Evolutionary conservation across 2,888 invertebrate species (phyloP).

Genomic region (Ochropleura plecta): DNA sequence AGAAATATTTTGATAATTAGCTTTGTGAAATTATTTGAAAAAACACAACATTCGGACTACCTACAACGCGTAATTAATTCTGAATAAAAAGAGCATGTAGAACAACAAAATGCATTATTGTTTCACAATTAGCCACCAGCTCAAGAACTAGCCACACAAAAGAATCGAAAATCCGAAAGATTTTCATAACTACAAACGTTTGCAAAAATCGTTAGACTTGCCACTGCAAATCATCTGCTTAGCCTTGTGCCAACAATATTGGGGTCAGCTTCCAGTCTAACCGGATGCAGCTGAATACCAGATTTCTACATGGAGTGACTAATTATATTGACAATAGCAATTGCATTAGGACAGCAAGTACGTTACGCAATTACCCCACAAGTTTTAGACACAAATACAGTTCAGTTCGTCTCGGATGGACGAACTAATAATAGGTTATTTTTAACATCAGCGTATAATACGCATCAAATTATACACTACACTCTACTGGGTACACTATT

Average conservation of each 20-base stretch:
- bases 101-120: background rate
- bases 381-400: conserved; percentile 16
- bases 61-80: background rate
- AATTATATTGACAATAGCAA: background rate
- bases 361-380: conserved; percentile 2
- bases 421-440: conserved; percentile 42
- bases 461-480: conserved; percentile 45
- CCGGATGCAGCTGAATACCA: too few relatives aligned
- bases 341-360: background rate
- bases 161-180: background rate
- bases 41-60: background rate
- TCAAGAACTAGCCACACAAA: background rate
- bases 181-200: background rate
- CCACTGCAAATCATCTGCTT: background rate
- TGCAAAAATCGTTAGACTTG: background rate
- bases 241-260: too few relatives aligned
- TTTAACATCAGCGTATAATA: conserved; percentile 12
- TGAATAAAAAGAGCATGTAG: background rate
- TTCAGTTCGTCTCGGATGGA: conserved; percentile 45
- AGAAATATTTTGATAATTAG: background rate
- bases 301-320: background rate
- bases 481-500: conserved; percentile 21
- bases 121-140: background rate
- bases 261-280: too few relatives aligned
- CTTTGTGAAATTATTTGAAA: background rate